Evolutionary conservation across 1,140 invertebrate species (phyloP).

Genomic region (Nephotettix cincticeps): DNA sequence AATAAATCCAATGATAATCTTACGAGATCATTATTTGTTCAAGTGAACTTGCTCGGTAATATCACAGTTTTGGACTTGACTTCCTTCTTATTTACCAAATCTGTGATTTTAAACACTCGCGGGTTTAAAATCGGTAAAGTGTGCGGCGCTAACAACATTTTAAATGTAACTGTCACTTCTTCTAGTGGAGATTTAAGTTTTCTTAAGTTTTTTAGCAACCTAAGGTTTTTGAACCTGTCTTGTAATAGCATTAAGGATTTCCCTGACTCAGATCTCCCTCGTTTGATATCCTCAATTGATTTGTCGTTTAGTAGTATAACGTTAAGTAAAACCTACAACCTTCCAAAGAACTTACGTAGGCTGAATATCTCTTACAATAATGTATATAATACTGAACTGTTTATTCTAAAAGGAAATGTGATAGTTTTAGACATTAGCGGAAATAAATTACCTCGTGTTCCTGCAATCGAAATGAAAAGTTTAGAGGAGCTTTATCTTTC

Average conservation of each 20-base stretch:
- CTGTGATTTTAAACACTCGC: not conserved
- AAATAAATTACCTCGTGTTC: conserved; percentile 7
- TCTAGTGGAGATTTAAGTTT: not conserved
- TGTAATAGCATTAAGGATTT: not conserved
- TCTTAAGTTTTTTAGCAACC: not conserved
- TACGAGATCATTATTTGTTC: too few species aligned
- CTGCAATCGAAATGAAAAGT: not conserved
- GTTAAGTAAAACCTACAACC: not conserved
- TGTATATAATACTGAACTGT: not conserved
- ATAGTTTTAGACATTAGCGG: conserved; percentile 13
- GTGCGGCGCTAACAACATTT: not conserved
- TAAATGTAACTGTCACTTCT: not conserved
- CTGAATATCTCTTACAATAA: conserved; percentile 16
- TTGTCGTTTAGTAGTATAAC: not conserved
- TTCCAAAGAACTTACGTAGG: not conserved
- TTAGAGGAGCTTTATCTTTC: conserved; percentile 48
- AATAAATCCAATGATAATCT: too few species aligned
- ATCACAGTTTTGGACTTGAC: not conserved
- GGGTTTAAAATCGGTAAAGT: not conserved
- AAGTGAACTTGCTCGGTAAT: not conserved
- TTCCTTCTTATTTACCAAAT: not conserved
- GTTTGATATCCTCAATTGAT: not conserved
- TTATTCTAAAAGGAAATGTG: conserved; percentile 9
- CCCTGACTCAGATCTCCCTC: not conserved
- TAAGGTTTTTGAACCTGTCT: not conserved